Percentiles rank a stretch among this genome's conserved stretches.
These are phyloP conservation scores for Drosophila ambigua DNA, from an alignment of 1,140 invertebrate species.

Conservation along the genomic window DNA sequence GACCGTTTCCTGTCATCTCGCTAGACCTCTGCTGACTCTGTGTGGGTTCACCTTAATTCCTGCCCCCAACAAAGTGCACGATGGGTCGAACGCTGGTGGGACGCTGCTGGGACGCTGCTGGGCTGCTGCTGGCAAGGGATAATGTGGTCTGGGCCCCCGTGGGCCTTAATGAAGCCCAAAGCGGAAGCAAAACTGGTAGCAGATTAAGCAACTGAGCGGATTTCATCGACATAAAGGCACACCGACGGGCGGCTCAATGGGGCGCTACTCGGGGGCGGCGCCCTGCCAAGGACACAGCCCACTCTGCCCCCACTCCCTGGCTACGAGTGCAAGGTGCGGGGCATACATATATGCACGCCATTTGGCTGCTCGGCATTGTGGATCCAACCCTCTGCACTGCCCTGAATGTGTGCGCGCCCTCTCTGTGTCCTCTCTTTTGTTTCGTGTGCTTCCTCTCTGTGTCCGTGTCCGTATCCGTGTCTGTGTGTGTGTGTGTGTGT, in stretches of 20 bases:
- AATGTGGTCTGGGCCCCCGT: constrained; percentile 62
- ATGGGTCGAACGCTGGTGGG: no score
- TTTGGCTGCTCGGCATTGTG: constrained; percentile 44
- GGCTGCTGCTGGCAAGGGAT: constrained; percentile 35
- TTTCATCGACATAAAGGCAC: constrained; percentile 72
- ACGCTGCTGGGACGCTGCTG: background rate
- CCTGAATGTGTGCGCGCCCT: constrained; percentile 2
- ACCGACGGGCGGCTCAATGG: constrained; percentile 5
- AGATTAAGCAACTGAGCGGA: constrained; percentile 79
- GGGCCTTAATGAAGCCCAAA: constrained; percentile 75
- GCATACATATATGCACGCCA: constrained; percentile 11
- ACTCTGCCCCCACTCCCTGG: no score
- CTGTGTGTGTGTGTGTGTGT: constrained; percentile 4
- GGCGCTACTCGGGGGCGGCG: constrained; percentile 1
- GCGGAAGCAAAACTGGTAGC: constrained; percentile 74
- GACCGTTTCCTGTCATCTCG: constrained; percentile 42
- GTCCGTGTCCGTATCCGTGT: background rate
- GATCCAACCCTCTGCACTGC: constrained; percentile 7
- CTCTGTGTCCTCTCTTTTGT: background rate
- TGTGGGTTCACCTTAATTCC: constrained; percentile 36
- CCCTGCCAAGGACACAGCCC: constrained; percentile 20
- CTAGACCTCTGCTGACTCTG: constrained; percentile 6
- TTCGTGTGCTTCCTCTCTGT: background rate
- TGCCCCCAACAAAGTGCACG: constrained; percentile 59
- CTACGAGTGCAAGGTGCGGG: no score